Evolutionary conservation across 92 coral and sea anemone genomes (phyloP), one percentile per base, ranked within the genome.

Genomic region (Virgularia gustaviana): DNA sequence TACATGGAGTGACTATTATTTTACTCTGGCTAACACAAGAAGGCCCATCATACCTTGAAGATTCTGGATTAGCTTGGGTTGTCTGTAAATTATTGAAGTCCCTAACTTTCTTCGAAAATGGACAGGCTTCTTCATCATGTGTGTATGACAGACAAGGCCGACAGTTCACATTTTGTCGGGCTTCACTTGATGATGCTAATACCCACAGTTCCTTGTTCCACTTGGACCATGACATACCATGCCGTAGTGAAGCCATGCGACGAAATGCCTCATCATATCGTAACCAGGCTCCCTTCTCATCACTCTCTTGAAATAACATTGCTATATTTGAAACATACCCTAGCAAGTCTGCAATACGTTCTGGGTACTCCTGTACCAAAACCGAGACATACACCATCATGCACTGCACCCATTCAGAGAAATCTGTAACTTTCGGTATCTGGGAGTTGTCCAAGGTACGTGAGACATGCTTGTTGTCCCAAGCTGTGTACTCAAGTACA

Each of bases 241-340:
- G 84, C 80, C 59, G 85, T 53, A 81, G 88, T 8, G 89, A 88
- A 9, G 98, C 98, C 67, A 89, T 92, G 15, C 98, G 83, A 24
- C 98, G 83, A 61, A 88, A 92, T 25, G 96, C 98, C 35, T 89
- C 96, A 56, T 92, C 98, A 76, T 92, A 92, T 59, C 98, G 76
- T 72, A 89, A 89, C 98, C 98, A 92, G 27, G 98, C 90, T 45
- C 80, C 83, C 68, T 87, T 85, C 62, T 92, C 96, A 35, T 85
- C 90, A 71, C 98, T 86, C 78, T 87, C 96, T 52, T 96, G 90
- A 56, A 74, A 86, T 27, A 92, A 78, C 82, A 86, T 75, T 51
- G 86, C 83, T 65, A 92, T 80, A 33, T 83, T 89, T 6, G 89
- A 86, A 38, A 86, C 96, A 72, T 89, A 92, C 11, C 87, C 90